These are phyloP conservation scores for Cinclus cinclus DNA, from an alignment of 2,113 vertebrate genomes.

Conservation along the genomic window DNA sequence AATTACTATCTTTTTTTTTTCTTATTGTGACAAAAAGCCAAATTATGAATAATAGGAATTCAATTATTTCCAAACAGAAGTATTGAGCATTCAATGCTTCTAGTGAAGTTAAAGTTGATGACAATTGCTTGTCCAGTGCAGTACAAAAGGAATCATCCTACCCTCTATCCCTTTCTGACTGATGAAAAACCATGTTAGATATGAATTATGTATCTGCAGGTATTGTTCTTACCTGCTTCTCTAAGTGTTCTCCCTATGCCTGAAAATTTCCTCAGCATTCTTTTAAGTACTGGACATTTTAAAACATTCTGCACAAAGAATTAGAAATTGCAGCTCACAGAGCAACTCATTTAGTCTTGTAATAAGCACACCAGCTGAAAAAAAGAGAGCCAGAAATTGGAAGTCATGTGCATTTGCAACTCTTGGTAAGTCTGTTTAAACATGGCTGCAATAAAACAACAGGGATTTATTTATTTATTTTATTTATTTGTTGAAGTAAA, in stretches of 20 bases:
- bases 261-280: not conserved
- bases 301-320: not conserved
- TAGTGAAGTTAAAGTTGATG: not conserved
- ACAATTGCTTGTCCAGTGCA: not conserved
- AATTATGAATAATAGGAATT: not conserved
- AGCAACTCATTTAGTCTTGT: conserved; percentile 8
- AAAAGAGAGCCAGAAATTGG: not conserved
- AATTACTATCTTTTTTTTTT: not conserved
- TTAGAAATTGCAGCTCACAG: not conserved
- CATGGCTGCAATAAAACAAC: not conserved
- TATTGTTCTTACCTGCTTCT: not conserved
- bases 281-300: not conserved
- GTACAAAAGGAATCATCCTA: not conserved
- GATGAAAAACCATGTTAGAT: not conserved
- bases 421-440: conserved; percentile 21
- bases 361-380: not conserved
- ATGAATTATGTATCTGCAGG: not conserved
- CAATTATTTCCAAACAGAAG: not conserved
- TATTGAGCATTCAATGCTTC: not conserved
- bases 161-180: not conserved
- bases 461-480: not conserved
- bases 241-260: not conserved
- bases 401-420: not conserved
- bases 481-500: not conserved
- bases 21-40: not conserved